A percentile compares a stretch with the other conserved stretches of the same genome.
Conservation (phyloP, 2,113 vertebrate genomes). For the Platichthys flesus region DNA sequence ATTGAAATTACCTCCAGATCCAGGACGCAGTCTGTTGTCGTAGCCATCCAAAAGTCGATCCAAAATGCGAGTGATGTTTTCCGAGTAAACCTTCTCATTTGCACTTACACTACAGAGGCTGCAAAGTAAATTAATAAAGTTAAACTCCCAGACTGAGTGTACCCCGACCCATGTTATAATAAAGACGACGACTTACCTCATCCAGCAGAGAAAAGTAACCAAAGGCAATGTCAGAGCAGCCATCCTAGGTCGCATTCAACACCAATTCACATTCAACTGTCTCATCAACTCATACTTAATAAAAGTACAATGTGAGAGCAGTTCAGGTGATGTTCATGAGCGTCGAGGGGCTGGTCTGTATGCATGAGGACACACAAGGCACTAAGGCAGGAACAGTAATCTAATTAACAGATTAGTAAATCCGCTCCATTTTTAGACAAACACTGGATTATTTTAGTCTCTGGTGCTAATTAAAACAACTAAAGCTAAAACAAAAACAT, state of each 20-base stretch:
- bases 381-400: constrained; percentile 68
- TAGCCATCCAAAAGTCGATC: constrained; percentile 93
- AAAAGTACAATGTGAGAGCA: background rate
- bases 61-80: constrained; percentile 91
- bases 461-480: background rate
- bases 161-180: background rate
- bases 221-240: constrained; percentile 14
- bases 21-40: constrained; percentile 91
- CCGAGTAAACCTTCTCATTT: constrained; percentile 80
- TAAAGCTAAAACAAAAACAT: background rate
- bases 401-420: constrained; percentile 82
- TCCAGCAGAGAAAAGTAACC: constrained; percentile 55
- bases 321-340: background rate
- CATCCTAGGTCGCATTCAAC: constrained; percentile 52
- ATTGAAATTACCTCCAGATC: constrained; percentile 87
- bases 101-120: constrained; percentile 79
- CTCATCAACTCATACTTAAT: constrained; percentile 6
- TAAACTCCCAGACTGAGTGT: background rate
- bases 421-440: constrained; percentile 73
- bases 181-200: constrained; percentile 54
- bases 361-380: constrained; percentile 25
- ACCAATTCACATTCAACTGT: constrained; percentile 14
- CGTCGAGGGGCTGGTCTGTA: constrained; percentile 36
- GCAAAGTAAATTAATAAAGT: constrained; percentile 20
- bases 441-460: background rate